Evolutionary conservation across 2,797 vertebrate genomes (phyloP), one percentile per base, ranked within the genome.

Genomic region (Hippocampus kuda): DNA sequence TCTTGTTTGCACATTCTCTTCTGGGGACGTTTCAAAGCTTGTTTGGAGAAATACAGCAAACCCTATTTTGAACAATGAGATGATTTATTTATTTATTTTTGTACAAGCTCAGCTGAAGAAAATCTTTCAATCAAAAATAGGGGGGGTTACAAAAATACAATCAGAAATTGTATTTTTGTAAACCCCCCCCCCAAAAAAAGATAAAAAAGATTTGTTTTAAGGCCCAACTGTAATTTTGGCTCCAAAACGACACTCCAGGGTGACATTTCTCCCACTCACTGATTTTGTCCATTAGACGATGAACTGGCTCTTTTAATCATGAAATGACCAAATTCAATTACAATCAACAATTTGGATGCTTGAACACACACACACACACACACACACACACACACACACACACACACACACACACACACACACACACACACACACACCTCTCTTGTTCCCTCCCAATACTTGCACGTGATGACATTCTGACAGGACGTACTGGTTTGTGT

Each of bases 401-500:
- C 51, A 53, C 54, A 56, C n/a, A 26, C 54, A 5, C 15, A 16
- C 57, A 16, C 57, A n/a, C 4, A 16, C 30, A 20, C 20, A 9
- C 16, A 5, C 24, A 27, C 12, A 11, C 56, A 4, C 26, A 18
- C 54, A 13, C 54, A 26, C 20, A 54, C 51, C 8, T 24, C 27
- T 65, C 46, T 34, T 22, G 4, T 24, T 16, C 62, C 20, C 41
- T 15, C 22, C 48, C 60, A 62, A 60, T 66, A 72, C 69, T 61
- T 59, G 44, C 74, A 65, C 22, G 64, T 70, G 68, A 61, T 79
- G 82, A 79, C 73, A 78, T 78, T 77, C 60, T 72, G 75, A 83
- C 83, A 84, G 82, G 84, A 81, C 78, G 56, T 84, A 80, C 87
- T 76, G 85, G 87, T 88, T 86, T 85, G 69, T 83, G 83, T 88